Conservation (phyloP, 2,888 invertebrate genomes). For the Thereva unica region DNA sequence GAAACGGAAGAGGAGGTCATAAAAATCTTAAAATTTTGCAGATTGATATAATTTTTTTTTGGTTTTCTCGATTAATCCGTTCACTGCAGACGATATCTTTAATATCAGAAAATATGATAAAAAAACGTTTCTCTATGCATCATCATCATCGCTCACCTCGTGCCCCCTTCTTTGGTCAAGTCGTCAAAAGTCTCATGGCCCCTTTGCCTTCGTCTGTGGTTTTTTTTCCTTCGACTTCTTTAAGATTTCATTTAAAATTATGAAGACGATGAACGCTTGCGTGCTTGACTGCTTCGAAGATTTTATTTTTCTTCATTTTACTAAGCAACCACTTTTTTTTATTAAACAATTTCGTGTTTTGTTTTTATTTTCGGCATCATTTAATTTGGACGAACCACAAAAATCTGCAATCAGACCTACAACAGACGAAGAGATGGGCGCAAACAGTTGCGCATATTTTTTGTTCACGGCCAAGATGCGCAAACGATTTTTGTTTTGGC, state of each 20-base stretch:
- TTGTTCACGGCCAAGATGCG: constrained; percentile 6
- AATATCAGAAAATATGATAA: not conserved
- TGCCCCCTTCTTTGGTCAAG: too few species aligned
- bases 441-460: constrained; percentile 33
- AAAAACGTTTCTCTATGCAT: constrained; percentile 15
- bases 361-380: constrained; percentile 23
- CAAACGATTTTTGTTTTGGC: constrained; percentile 12
- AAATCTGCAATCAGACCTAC: constrained; percentile 29
- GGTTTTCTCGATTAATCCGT: constrained; percentile 19
- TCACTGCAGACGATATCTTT: constrained; percentile 17
- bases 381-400: constrained; percentile 34
- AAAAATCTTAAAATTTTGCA: too few species aligned
- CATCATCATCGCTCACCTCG: not conserved
- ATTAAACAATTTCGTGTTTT: not conserved
- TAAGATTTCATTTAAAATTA: too few species aligned
- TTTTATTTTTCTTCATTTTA: not conserved
- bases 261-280: too few species aligned
- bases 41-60: not conserved
- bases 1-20: too few species aligned
- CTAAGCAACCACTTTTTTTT: constrained; percentile 11
- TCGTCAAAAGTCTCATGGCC: too few species aligned
- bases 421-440: constrained; percentile 12
- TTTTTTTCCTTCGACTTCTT: too few species aligned
- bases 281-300: too few species aligned
- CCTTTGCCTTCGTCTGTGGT: too few species aligned